phyloP scores from a whole-genome alignment of 2,797 vertebrate species.

The Muscicapa striata region DNA sequence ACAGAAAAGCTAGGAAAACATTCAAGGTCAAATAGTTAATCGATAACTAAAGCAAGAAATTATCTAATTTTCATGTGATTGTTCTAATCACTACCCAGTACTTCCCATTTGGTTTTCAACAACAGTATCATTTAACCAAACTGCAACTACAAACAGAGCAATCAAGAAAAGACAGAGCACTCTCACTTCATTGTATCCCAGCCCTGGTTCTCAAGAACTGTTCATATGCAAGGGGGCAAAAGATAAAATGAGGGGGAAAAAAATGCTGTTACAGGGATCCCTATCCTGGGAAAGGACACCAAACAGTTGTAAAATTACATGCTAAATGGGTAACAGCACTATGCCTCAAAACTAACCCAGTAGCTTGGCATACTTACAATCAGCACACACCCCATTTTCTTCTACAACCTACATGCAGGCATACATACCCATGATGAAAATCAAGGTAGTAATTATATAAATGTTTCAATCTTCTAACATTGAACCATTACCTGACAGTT shows the following conservation, averaged over 20 bases:
- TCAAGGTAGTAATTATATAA: not conserved
- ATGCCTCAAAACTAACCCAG: not conserved
- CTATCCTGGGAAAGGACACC: not conserved
- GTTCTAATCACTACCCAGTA: not conserved
- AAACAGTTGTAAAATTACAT: not conserved
- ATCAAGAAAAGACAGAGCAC: not conserved
- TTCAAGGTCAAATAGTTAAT: not conserved
- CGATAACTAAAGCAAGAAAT: not conserved
- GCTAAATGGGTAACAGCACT: not conserved
- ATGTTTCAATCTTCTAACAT: slow-evolving; percentile 9
- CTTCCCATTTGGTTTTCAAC: not conserved
- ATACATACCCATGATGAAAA: not conserved
- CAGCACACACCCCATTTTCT: not conserved
- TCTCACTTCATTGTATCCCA: not conserved
- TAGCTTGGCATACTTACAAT: not conserved
- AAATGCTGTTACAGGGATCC: not conserved
- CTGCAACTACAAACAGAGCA: not conserved
- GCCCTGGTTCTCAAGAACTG: not conserved
- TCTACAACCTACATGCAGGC: not conserved
- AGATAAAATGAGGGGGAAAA: not conserved
- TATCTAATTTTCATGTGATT: not conserved
- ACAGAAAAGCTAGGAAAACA: not conserved
- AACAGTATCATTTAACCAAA: not conserved
- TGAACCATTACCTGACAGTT: not conserved
- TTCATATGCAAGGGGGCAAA: not conserved